These are phyloP conservation scores for Neocloeon triangulifer DNA, from an alignment of 1,140 invertebrate genomes.

Conservation along the genomic window DNA sequence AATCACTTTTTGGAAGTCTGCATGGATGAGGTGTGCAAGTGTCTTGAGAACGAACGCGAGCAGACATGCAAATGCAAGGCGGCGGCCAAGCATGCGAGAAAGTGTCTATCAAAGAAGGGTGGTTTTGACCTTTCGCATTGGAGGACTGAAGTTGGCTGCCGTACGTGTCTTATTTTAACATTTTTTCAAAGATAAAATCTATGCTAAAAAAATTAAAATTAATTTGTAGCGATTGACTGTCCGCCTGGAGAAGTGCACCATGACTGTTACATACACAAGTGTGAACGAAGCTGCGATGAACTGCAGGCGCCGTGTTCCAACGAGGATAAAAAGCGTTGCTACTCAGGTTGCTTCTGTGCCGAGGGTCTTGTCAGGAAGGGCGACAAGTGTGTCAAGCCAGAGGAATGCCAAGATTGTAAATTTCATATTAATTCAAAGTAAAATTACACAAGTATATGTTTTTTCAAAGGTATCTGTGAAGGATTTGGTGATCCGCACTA, in stretches of 20 bases:
- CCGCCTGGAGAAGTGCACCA: slow-evolving; percentile 46
- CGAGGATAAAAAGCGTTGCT: slow-evolving; percentile 44
- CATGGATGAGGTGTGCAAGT: too few species aligned
- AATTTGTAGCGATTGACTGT: slow-evolving; percentile 34
- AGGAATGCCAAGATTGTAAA: slow-evolving; percentile 52
- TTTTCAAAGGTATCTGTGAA: slow-evolving; percentile 31
- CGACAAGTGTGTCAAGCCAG: slow-evolving; percentile 39
- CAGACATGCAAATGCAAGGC: too few species aligned
- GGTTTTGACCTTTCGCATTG: too few species aligned
- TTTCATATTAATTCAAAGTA: too few species aligned
- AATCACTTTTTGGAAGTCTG: too few species aligned
- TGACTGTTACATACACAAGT: slow-evolving; percentile 48
- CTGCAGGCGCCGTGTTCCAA: slow-evolving; percentile 26
- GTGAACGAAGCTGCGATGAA: slow-evolving; percentile 46
- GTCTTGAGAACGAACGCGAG: too few species aligned
- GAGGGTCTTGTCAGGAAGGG: slow-evolving; percentile 45
- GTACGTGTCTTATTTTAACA: slow-evolving; percentile 4
- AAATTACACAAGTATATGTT: too few species aligned
- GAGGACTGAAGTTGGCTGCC: too few species aligned
- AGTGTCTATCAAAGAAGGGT: too few species aligned
- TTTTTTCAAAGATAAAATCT: too few species aligned
- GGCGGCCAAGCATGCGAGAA: too few species aligned
- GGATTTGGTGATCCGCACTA: slow-evolving; percentile 45
- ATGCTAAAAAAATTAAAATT: too few species aligned
- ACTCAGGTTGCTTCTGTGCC: slow-evolving; percentile 65